Evolutionary conservation across 2,113 vertebrate species (phyloP).

Genomic region (Psilopogon haemacephalus): DNA sequence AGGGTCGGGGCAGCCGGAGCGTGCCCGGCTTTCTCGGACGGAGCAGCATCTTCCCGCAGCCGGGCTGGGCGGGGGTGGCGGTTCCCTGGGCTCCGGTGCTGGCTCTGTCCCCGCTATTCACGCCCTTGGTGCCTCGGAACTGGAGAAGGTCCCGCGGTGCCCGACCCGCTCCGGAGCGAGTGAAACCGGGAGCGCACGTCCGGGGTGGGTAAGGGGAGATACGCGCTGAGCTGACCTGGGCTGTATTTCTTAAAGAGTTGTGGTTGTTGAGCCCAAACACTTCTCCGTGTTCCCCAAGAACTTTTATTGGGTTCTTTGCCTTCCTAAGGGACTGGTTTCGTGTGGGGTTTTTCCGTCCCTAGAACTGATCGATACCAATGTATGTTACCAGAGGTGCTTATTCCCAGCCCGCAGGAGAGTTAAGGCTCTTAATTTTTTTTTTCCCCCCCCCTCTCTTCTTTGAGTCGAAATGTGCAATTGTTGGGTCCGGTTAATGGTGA

Average conservation of each 20-base stretch:
- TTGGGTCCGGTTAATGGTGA: slow-evolving; percentile 72
- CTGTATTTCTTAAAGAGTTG: neutral
- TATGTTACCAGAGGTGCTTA: neutral
- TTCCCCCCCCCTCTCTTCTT: neutral
- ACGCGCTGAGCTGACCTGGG: neutral
- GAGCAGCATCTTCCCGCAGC: neutral
- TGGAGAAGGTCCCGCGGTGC: neutral
- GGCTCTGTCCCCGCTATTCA: accelerated
- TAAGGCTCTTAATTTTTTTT: neutral
- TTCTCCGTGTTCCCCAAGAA: neutral
- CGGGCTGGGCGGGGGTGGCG: neutral
- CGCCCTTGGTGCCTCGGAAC: neutral
- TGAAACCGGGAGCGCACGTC: neutral
- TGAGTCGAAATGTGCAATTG: slow-evolving; percentile 67
- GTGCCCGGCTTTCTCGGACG: too few species aligned
- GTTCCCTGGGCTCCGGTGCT: neutral
- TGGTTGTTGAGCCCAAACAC: neutral
- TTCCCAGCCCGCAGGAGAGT: slow-evolving; percentile 13
- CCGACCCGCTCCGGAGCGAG: neutral
- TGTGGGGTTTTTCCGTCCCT: neutral
- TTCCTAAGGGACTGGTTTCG: neutral
- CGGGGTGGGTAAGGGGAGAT: neutral
- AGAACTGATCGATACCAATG: neutral
- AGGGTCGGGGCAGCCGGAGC: neutral
- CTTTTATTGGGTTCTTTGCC: neutral